Conservation (phyloP, 2,888 invertebrate species). For the Drosophila siamana region DNA sequence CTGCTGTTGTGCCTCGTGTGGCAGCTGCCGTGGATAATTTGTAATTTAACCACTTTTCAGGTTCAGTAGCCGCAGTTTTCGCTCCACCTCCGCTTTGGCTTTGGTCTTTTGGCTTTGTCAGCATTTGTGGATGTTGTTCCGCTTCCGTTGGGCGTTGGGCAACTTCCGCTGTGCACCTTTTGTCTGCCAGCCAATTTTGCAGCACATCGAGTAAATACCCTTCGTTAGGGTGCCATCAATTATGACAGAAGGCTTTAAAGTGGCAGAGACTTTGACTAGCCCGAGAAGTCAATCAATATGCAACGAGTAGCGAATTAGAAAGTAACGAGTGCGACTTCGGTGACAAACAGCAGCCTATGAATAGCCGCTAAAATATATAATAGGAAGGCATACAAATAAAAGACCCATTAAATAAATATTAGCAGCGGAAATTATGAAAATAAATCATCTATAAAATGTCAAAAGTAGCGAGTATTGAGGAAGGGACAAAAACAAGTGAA, state of each 20-base stretch:
- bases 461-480: no score
- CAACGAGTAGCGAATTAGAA: no score
- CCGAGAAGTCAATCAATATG: no score
- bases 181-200: constrained; percentile 47
- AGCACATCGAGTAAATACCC: constrained; percentile 27
- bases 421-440: no score
- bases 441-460: no score
- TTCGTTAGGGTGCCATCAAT: neutral
- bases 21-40: constrained; percentile 83
- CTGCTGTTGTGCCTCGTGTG: constrained; percentile 48
- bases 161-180: constrained; percentile 72
- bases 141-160: constrained; percentile 71
- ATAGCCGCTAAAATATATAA: no score
- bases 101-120: neutral
- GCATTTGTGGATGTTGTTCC: constrained; percentile 45
- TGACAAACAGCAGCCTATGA: no score
- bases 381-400: no score
- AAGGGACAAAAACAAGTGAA: no score
- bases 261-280: no score
- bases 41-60: constrained; percentile 86
- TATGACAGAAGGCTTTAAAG: neutral
- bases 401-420: no score
- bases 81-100: constrained; percentile 13
- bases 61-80: constrained; percentile 82
- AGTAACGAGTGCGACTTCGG: no score